Base-by-base conservation (phyloP, 2,797 vertebrate genomes). In the Molossus molossus region DNA sequence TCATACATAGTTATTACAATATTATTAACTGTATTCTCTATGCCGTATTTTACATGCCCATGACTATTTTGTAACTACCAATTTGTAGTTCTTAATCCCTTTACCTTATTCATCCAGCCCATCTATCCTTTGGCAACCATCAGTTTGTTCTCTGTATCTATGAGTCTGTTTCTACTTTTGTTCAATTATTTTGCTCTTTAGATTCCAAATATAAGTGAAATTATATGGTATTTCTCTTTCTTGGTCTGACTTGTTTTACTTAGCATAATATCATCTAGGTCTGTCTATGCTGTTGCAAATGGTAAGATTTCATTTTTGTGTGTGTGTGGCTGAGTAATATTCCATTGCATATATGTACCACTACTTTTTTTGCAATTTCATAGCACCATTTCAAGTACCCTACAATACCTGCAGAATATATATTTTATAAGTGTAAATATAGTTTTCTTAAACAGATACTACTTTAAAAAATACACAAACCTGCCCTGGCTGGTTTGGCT, bases 391-490 rank as follows among this genome's bases (percentile, higher is more conserved):
- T 37, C 23, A 84, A 92, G 18, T 25, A 48, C 80, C 33, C 73
- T 50, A 91, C 9, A 95, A 67, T 70, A 75, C 21, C 29, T 96
- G 15, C 3, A 87, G 45, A 92, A 83, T 86, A 84, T 4, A 14
- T 50, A 73, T 9, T 69, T 88, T 9, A 15, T 79, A 57, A 48
- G 5, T 62, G 0, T 60, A 72, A 94, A 25, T 13, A 70, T 13
- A 81, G 80, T 91, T 94, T 95, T 82, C 85, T 90, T 87, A 89
- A 76, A 81, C 10, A 86, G 37, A 77, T 79, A 82, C 0, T 3
- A 69, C 5, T 82, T 50, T 70, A 15, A 89, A 82, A 86, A 10
- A 79, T 6, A 91, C 5, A 92, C 1, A 65, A 14, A 9, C 2
- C 33, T 33, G 33, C 33, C 33, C 33, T 33, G 33, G 33, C 33